Conservation (phyloP, 2,797 vertebrate genomes). For the Phataginus tricuspis region DNA sequence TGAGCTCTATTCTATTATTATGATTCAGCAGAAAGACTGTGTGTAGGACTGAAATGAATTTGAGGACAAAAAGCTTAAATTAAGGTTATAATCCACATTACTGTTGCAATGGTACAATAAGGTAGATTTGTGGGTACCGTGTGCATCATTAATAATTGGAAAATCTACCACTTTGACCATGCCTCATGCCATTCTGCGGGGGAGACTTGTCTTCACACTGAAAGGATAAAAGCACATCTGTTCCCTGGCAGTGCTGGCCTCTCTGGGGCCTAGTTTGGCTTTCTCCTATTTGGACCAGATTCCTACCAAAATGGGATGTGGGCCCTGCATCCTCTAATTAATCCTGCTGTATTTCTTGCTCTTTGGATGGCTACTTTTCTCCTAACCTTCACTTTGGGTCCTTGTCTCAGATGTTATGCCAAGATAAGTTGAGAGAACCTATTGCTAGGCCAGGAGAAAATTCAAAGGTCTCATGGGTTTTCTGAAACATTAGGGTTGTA, state of each 20-base stretch:
- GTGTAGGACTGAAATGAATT: background rate
- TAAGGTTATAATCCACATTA: background rate
- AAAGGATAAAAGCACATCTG: constrained; percentile 64
- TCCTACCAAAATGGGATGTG: constrained; percentile 47
- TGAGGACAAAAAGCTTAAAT: background rate
- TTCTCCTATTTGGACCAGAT: constrained; percentile 50
- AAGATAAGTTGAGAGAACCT: constrained; percentile 33
- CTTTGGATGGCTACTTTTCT: constrained; percentile 50
- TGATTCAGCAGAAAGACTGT: background rate
- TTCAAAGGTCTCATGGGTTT: constrained; percentile 55
- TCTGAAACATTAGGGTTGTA: constrained; percentile 50
- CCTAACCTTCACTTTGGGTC: background rate
- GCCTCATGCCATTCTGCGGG: background rate
- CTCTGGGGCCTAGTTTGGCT: constrained; percentile 33
- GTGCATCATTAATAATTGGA: constrained; percentile 36
- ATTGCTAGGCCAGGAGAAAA: constrained; percentile 58
- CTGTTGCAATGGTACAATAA: background rate
- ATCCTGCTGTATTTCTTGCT: constrained; percentile 56
- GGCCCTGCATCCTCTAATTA: constrained; percentile 61
- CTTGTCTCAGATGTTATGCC: constrained; percentile 55
- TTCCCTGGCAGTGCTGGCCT: constrained; percentile 22
- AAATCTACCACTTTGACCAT: background rate
- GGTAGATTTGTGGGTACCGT: background rate
- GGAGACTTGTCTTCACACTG: constrained; percentile 45
- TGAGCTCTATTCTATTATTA: background rate